Base-by-base conservation (phyloP, 2,888 invertebrate species). In the Heteromyza rotundicornis region DNA sequence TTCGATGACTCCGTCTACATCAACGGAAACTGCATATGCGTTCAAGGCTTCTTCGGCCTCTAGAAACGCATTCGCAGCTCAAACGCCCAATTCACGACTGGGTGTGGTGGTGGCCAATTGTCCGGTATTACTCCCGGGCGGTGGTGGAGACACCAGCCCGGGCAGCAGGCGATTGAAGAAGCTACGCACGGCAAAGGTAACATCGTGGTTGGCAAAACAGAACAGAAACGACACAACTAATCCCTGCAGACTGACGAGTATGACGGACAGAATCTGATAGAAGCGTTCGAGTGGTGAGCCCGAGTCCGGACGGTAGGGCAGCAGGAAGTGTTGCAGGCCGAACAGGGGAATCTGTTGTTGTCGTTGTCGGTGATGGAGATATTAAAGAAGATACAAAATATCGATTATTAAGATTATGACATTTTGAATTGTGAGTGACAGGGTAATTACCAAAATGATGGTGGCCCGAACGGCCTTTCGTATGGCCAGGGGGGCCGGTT, bases 161-260 rank as follows among this genome's bases (percentile, higher is more conserved):
- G 84, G 84, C 59, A 83, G 63, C 47, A 77, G 67, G 44, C 86
- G 84, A 52, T 85, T 80, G 2, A 87, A 60, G 40, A 85, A 81
- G 1, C 83, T 81, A 60, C 84, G 84, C 19, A 86, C 75, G 2
- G 87, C 87, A 54, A 84, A 84, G 59, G 86, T 83, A 12, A 92
- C 91, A 78, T 92, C 91, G 66, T 90, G 89, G 80, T 92, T 91
- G 68, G 89, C 90, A 83, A 91, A 92, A 76, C 90, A 90, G 76
- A 90, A 90, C 5, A 92, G 83, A 54, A 89, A 85, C 0, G 91
- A 86, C 2, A 91, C 89, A 72, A 89, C 90, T 27, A 89, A 82
- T 24, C 92, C 92, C 86, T 92, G 92, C 57, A 90, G 85, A 23
- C 92, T 91, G 14, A 89, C 88, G 14, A 91, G 82, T 19, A 90